Evolutionary conservation across 23 tunicate species (phyloP), one percentile per base, ranked within the genome.

Genomic region (Phallusia fumigata): DNA sequence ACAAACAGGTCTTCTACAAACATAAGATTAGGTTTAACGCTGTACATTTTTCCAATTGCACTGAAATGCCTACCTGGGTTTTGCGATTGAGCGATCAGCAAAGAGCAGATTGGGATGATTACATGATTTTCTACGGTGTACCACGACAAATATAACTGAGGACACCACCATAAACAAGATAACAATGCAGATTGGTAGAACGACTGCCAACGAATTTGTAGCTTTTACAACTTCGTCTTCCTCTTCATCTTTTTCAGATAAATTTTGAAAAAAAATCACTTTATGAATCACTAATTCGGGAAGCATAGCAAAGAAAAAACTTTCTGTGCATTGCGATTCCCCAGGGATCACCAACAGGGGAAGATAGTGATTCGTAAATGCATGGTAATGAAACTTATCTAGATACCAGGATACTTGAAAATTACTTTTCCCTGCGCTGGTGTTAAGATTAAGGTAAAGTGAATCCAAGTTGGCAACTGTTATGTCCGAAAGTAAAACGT

Each of bases 231-330:
- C 28, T 11, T 21, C 69, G 28, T 6, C 16, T 3, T 58, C 69
- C 28, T 58, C 16, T 24, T 58, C 69, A 58, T 21, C 28, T 10
- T 40, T 10, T 40, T 58, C 28, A 58, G 69, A 13, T 21, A 24
- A 58, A 58, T 6, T 58, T 58, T 58, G 69, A 22, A 58, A 58
- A 21, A 58, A 58, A 58, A 1, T 13, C 3, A 58, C 28, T 58
- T 58, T 16, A 13, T 58, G 26, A 24, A 58, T 58, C 28, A 58
- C 69, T 6, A 58, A 58, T 13, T 58, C 69, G 8, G 69, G 69
- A 22, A 58, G 69, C 69, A 58, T 58, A 6, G 69, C 69, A 58
- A 58, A 58, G 69, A 58, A 58, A 58, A 58, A 58, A 21, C 28
- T 58, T 58, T 58, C 69, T 21, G 69, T 58, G 13, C 69, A 58